phyloP scores from a whole-genome alignment of 1,140 invertebrate species.

The Wiebesia pumilae region DNA sequence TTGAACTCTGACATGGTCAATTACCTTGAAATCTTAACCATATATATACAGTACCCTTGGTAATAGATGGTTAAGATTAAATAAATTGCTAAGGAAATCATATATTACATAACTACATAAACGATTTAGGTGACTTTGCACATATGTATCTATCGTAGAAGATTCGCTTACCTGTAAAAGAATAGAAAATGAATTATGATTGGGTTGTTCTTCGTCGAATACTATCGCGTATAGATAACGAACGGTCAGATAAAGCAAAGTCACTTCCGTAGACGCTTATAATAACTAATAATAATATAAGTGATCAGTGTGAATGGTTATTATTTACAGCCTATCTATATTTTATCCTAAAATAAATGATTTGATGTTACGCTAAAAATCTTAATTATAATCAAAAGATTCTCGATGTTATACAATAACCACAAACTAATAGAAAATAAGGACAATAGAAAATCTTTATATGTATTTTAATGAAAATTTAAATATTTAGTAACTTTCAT shows the following conservation, averaged over 20 bases:
- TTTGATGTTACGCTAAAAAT: too few species aligned
- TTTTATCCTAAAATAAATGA: not conserved
- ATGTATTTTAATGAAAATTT: too few species aligned
- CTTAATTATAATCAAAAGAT: too few species aligned
- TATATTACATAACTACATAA: not conserved
- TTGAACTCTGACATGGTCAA: not conserved
- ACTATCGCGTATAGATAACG: not conserved
- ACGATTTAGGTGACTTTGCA: constrained; percentile 22
- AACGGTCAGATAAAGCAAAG: constrained; percentile 9
- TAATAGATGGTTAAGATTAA: not conserved
- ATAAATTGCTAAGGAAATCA: not conserved
- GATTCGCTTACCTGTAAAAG: not conserved
- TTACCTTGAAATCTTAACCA: not conserved
- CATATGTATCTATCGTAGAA: not conserved
- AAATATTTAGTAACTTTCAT: too few species aligned
- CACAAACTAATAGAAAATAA: too few species aligned
- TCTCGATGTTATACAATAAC: too few species aligned
- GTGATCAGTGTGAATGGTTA: not conserved
- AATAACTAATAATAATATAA: constrained; percentile 2
- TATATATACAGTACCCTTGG: not conserved
- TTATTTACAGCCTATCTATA: constrained; percentile 5
- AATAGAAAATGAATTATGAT: constrained; percentile 7
- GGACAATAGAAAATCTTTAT: too few species aligned
- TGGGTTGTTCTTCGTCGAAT: not conserved
- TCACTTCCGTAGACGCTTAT: constrained; percentile 32